Percentiles rank a stretch among this genome's conserved stretches.
Evolutionary conservation across 2,797 vertebrate genomes (phyloP).

Genomic region (Pseudomugil tenellus): DNA sequence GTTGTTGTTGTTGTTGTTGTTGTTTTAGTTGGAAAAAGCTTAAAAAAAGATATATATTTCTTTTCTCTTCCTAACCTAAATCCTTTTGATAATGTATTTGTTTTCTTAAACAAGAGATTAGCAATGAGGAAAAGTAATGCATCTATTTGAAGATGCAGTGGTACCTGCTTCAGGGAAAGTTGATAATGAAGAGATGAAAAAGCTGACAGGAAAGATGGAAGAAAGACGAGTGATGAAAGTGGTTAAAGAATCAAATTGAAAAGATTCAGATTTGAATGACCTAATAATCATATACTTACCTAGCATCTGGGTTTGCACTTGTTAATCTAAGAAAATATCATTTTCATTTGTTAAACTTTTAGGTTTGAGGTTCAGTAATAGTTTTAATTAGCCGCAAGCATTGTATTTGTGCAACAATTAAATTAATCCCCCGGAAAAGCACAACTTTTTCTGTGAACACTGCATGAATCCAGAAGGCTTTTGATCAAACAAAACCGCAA

Average conservation of each 20-base stretch:
- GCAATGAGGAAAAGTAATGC: no score
- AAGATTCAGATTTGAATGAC: no score
- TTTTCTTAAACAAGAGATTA: background rate
- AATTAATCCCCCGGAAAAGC: background rate
- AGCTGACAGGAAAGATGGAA: background rate
- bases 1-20: no score
- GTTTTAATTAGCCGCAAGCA: background rate
- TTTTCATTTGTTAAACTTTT: background rate
- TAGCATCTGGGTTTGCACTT: background rate
- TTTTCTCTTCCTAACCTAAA: background rate
- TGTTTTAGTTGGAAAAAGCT: no score
- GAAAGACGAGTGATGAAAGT: background rate
- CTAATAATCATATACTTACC: background rate
- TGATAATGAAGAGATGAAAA: background rate
- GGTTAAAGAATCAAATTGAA: background rate
- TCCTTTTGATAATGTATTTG: background rate
- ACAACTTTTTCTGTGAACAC: background rate
- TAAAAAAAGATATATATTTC: background rate
- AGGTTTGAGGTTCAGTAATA: background rate
- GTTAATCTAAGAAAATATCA: no score
- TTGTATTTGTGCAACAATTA: background rate
- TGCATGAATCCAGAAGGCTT: background rate
- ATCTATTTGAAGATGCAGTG: background rate
- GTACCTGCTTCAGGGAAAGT: background rate
- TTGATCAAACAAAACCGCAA: conserved; percentile 44